Base-by-base conservation (phyloP, 2,888 invertebrate species). In the Ganaspis brasiliensis region DNA sequence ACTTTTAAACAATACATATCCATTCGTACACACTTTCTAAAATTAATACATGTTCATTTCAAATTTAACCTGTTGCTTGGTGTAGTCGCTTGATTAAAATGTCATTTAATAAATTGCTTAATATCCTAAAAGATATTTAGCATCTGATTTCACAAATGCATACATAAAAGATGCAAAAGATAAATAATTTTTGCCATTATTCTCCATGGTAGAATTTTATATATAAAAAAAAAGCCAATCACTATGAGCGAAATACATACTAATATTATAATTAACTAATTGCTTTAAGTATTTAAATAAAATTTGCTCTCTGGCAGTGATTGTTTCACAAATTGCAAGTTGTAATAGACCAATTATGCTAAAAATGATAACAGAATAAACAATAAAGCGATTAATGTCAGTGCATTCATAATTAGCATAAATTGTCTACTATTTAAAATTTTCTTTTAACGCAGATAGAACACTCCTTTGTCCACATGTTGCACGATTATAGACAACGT, bases 261-360 rank as follows among this genome's bases (percentile, higher is more conserved):
- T 67, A 67, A 45, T n/a, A n/a, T 67, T 67, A 67, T 45, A 67
- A 67, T 24, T 45, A 67, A 40, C 37, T 63, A 37, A 12, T 63
- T 9, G 19, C 1, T 61, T 63, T 63, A 63, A 63, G 63, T 63
- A 63, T 63, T 67, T 67, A 67, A 67, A 67, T 67, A 67, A 61
- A 16, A 86, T 82, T 80, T 84, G 82, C 80, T 82, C 84, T 84
- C 84, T 87, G 87, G 88, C 88, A 88, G 88, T 88, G 85, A 79
- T 83, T 71, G 78, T 76, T 74, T 77, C 79, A 82, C 84, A 82
- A 87, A 82, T 83, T 77, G 31, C 83, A 80, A 83, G 74, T 79
- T 24, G n/a, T 79, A 76, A 61, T 71, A 75, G 82, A 84, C 82
- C 83, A 80, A 77, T 87, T 84, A 86, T 82, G 82, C 86, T 82